Evolutionary conservation across 2,113 vertebrate genomes (phyloP).

Genomic region (Cyrtonyx montezumae): DNA sequence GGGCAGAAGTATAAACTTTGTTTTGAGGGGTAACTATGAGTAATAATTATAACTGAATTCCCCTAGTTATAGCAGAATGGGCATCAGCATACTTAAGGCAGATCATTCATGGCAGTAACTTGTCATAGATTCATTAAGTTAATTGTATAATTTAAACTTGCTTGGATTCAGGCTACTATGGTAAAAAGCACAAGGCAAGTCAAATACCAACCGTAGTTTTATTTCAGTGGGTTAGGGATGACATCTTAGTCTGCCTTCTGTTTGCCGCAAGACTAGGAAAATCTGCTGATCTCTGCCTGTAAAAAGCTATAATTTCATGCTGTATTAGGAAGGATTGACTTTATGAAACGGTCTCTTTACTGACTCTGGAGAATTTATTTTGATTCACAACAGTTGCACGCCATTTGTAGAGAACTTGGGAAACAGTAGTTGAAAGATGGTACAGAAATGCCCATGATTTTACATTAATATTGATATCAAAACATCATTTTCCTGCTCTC

Average conservation of each 20-base stretch:
- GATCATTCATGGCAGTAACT: not conserved
- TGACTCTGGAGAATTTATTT: not conserved
- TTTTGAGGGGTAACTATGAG: accelerated
- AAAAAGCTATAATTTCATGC: not conserved
- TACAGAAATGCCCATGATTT: not conserved
- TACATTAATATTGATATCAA: not conserved
- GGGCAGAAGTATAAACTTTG: not conserved
- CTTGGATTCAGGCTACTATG: not conserved
- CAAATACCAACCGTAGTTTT: accelerated
- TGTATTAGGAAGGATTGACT: not conserved
- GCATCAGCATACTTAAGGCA: not conserved
- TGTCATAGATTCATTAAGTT: not conserved
- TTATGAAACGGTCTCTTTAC: not conserved
- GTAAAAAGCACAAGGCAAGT: not conserved
- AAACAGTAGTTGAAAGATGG: not conserved
- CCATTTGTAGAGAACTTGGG: not conserved
- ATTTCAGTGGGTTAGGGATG: not conserved
- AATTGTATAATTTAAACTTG: conserved; percentile 22
- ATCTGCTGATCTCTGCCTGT: not conserved
- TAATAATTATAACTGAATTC: conserved; percentile 10
- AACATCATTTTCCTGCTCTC: not conserved
- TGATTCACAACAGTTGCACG: not conserved
- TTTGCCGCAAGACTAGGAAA: accelerated
- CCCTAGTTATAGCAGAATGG: not conserved
- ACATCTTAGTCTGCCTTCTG: not conserved